A percentile compares a stretch with the other conserved stretches of the same genome.
Evolutionary conservation across 2,888 invertebrate genomes (phyloP).

Genomic region (Noctua fimbriata): DNA sequence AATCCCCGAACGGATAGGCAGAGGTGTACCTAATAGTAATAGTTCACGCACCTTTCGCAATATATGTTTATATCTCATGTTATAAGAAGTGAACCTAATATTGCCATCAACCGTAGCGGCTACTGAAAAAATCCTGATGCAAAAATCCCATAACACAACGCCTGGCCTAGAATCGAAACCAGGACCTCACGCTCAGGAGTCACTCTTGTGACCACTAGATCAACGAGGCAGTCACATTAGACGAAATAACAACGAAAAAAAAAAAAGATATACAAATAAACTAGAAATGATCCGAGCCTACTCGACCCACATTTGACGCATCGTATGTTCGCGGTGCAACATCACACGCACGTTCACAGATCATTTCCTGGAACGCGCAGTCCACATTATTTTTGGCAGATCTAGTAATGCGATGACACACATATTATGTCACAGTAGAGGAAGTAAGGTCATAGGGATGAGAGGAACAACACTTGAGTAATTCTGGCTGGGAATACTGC

Average conservation of each 20-base stretch:
- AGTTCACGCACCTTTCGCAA: neutral
- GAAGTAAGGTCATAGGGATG: slow-evolving; percentile 60
- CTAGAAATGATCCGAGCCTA: slow-evolving; percentile 35
- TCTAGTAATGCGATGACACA: slow-evolving; percentile 68
- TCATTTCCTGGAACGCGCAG: slow-evolving; percentile 62
- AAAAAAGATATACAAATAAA: slow-evolving; percentile 31
- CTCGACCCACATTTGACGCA: slow-evolving; percentile 54
- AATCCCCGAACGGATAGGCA: neutral
- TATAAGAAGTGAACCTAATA: neutral
- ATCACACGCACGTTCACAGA: slow-evolving; percentile 43
- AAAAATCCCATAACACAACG: neutral
- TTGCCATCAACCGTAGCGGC: neutral
- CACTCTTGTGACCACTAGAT: neutral
- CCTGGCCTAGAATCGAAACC: neutral
- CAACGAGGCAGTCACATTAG: neutral
- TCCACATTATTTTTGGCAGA: slow-evolving; percentile 67
- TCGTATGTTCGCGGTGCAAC: slow-evolving; percentile 47
- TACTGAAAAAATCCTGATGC: neutral
- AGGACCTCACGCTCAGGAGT: neutral
- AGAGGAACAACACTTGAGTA: neutral
- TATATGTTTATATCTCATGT: neutral
- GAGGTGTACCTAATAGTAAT: neutral
- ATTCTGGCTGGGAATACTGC: neutral
- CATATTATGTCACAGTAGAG: slow-evolving; percentile 54
- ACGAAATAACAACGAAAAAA: neutral